A percentile compares a stretch with the other conserved stretches of the same genome.
Evolutionary conservation across 2,113 vertebrate genomes (phyloP).

Genomic region (Calyptomena viridis): DNA sequence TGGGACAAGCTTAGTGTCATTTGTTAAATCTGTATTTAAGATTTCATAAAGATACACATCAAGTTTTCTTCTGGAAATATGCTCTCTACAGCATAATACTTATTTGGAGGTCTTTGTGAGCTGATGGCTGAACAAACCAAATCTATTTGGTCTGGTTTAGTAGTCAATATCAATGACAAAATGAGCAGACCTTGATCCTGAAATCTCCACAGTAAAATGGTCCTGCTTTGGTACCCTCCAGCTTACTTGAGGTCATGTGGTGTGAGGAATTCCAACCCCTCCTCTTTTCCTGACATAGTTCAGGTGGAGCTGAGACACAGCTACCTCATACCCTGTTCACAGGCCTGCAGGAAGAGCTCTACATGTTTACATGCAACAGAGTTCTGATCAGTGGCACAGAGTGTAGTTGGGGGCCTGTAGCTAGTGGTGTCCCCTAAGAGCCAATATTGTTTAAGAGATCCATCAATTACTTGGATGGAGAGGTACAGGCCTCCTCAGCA

Average conservation of each 20-base stretch:
- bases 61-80: neutral
- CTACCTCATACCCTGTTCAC: neutral
- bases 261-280: neutral
- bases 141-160: neutral
- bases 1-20: neutral
- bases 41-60: neutral
- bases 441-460: neutral
- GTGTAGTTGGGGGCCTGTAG: neutral
- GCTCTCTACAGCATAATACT: neutral
- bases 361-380: neutral
- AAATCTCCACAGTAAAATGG: neutral
- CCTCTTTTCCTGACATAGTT: neutral
- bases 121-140: neutral
- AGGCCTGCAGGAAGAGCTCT: neutral
- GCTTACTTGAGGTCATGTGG: neutral
- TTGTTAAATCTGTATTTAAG: conserved; percentile 5
- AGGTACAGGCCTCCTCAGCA: neutral
- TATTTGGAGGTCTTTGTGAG: neutral
- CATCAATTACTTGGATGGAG: neutral
- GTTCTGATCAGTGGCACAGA: neutral
- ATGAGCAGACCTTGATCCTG: neutral
- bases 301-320: neutral
- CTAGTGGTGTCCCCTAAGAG: neutral
- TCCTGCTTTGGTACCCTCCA: neutral
- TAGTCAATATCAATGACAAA: neutral